Conservation (phyloP, 2,113 vertebrate species). For the Cyprinodon brontotheroides region DNA sequence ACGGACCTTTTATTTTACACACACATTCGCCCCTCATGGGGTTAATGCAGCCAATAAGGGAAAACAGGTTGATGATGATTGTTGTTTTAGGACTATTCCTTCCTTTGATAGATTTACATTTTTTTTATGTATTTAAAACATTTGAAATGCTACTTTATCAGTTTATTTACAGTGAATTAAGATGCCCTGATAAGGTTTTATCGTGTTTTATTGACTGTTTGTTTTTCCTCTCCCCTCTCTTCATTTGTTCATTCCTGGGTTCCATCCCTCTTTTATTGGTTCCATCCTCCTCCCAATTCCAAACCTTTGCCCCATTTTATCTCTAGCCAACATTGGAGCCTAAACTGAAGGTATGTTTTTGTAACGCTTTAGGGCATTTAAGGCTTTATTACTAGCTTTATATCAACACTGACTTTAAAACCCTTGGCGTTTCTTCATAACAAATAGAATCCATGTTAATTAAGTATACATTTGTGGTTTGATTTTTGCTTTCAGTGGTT, state of each 20-base stretch:
- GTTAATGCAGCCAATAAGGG: neutral
- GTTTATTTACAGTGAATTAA: neutral
- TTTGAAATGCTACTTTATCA: neutral
- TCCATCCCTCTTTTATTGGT: neutral
- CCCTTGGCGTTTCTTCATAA: neutral
- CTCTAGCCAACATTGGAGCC: conserved; percentile 62
- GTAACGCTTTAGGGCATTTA: neutral
- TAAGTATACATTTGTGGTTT: neutral
- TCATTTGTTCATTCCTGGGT: neutral
- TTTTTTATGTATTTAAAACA: neutral
- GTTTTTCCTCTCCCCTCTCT: neutral
- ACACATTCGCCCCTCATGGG: neutral
- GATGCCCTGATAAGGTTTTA: neutral
- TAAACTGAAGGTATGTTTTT: conserved; percentile 68
- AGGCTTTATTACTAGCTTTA: neutral
- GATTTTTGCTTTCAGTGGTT: neutral
- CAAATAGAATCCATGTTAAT: neutral
- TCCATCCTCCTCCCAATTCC: conserved; percentile 10
- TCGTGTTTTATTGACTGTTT: conserved; percentile 17
- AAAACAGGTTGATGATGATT: neutral
- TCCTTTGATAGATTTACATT: neutral
- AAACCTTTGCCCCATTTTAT: conserved; percentile 2
- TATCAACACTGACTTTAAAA: neutral
- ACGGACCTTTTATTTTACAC: too few relatives aligned
- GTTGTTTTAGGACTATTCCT: neutral